Evolutionary conservation across 2,888 invertebrate genomes (phyloP), one percentile per base, ranked within the genome.

Genomic region (Leptodirus hochenwartii): DNA sequence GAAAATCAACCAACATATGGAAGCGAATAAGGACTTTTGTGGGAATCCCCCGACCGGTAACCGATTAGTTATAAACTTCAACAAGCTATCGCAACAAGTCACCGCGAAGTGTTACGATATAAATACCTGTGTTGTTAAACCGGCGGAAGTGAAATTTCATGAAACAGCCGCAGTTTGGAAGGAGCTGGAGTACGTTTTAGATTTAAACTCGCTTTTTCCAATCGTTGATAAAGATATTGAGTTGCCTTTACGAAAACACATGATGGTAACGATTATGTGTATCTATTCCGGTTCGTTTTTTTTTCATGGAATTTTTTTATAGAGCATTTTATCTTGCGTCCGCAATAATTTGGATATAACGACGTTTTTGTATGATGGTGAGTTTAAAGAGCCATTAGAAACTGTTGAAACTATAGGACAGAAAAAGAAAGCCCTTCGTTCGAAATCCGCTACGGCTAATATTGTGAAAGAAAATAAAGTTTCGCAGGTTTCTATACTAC

Each of bases 101-200:
- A 61, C 63, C 29, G 76, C 73, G 45, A 74, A 72, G 48, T 67
- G 68, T 43, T 54, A 72, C 38, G 72, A 79, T 49, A 58, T 69
- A 5, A 56, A 56, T 5, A 56, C 49, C 34, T 54, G 59, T 20
- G 50, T 61, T 28, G 65, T 67, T 20, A 73, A 66, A 39, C 70
- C 73, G 6, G 75, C 71, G 15, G 84, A 87, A 14, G 74, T 77
- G 65, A 85, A 80, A 48, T 76, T 77, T 47, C 59, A 73, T 40
- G 58, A 70, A 1, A 72, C 73, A 46, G 50, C 64, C 2, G 69
- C 69, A 13, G 73, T 69, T 37, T 88, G 85, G 84, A 66, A 73
- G 40, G 64, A 72, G 38, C 51, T 88, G 14, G 76, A 82, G 45
- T 73, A 80, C 39, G 67, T 67, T 42, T 70, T 79, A 46, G 73